phyloP scores from a whole-genome alignment of 1,140 invertebrate species.

The Sminthurides bifidus region DNA sequence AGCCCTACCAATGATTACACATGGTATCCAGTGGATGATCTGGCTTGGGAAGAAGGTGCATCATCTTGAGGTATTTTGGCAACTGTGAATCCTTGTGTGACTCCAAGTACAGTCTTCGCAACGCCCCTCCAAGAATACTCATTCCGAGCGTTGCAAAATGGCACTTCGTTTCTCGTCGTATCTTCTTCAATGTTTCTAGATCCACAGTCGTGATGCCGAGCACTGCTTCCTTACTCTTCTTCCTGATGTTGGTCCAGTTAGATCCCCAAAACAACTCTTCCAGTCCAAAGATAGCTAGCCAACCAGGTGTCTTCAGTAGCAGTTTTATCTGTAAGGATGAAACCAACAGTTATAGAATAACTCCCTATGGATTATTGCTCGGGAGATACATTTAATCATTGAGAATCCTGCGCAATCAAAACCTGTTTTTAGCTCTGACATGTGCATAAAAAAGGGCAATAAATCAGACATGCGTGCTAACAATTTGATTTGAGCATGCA shows the following conservation, averaged over 20 bases:
- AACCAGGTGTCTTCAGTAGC: not conserved
- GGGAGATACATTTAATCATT: no score
- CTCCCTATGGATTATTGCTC: no score
- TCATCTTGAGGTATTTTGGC: conserved; percentile 14
- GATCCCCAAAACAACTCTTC: not conserved
- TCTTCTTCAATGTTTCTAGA: conserved; percentile 12
- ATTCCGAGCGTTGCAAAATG: conserved; percentile 21
- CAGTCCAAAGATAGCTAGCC: not conserved
- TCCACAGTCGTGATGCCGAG: conserved; percentile 4
- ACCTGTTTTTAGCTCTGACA: no score
- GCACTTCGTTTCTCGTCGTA: conserved; percentile 10
- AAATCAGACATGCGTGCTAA: no score
- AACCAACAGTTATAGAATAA: no score
- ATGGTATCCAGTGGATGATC: conserved; percentile 16
- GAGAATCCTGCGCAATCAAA: no score
- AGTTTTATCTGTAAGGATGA: not conserved
- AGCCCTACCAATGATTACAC: conserved; percentile 24
- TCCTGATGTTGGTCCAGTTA: not conserved
- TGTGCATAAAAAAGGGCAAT: no score
- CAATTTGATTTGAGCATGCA: no score
- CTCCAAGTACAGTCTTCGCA: conserved; percentile 9
- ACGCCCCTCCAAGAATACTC: conserved; percentile 13
- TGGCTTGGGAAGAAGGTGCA: conserved; percentile 20
- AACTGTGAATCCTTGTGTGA: not conserved
- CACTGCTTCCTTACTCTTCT: not conserved